phyloP scores from a whole-genome alignment of 1,140 invertebrate genomes.

The Bicyclus anynana region DNA sequence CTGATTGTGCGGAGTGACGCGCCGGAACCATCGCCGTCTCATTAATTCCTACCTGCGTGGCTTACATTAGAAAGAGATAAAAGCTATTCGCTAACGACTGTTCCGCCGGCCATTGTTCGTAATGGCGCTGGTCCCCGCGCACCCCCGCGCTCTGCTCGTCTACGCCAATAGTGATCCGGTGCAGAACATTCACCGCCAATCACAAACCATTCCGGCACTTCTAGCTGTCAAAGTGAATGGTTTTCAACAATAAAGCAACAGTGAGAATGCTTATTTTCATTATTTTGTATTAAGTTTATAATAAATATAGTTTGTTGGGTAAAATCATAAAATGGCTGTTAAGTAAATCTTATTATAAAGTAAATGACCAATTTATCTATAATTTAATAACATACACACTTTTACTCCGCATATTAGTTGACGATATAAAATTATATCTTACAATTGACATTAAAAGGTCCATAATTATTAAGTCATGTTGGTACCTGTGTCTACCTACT shows the following conservation, averaged over 20 bases:
- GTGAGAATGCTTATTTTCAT: constrained; percentile 20
- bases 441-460: too few relatives aligned
- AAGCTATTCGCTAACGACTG: constrained; percentile 73
- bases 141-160: constrained; percentile 55
- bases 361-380: background rate
- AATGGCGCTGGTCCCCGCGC: constrained; percentile 67
- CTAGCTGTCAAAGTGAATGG: constrained; percentile 72
- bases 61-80: constrained; percentile 76
- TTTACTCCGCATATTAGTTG: too few relatives aligned
- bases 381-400: too few relatives aligned
- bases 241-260: constrained; percentile 54
- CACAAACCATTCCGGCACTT: constrained; percentile 76
- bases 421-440: too few relatives aligned
- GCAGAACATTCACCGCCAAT: constrained; percentile 75
- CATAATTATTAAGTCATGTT: too few relatives aligned
- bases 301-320: too few relatives aligned
- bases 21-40: constrained; percentile 69
- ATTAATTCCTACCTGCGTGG: constrained; percentile 71
- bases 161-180: constrained; percentile 74
- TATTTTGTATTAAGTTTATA: background rate
- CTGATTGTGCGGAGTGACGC: constrained; percentile 32
- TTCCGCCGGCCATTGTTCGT: constrained; percentile 69
- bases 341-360: background rate
- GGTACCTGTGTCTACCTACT: too few relatives aligned
- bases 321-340: background rate